Percentiles rank a stretch among this genome's conserved stretches.
phyloP scores from a whole-genome alignment of 2,888 invertebrate genomes.

The Erebia ligea region DNA sequence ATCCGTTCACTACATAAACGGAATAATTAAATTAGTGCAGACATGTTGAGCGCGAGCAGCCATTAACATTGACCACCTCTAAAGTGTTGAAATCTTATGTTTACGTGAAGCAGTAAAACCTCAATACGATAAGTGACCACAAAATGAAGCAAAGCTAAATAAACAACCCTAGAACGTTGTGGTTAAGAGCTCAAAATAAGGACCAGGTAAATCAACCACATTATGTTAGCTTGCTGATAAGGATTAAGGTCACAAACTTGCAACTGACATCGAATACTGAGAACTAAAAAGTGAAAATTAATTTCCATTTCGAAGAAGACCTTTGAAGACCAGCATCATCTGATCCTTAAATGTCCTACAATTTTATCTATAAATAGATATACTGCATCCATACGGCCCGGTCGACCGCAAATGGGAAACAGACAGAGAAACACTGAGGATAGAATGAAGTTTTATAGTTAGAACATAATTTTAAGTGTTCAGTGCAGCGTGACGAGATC shows the following conservation, averaged over 20 bases:
- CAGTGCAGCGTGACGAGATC: conserved; percentile 18
- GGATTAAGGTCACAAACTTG: neutral
- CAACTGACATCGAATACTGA: neutral
- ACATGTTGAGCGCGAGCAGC: conserved; percentile 62
- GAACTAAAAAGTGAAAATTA: neutral
- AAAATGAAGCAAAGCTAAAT: neutral
- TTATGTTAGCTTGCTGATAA: conserved; percentile 2
- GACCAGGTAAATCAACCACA: conserved; percentile 2
- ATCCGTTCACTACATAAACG: conserved; percentile 73
- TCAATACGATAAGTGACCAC: conserved; percentile 11
- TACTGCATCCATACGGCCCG: conserved; percentile 32
- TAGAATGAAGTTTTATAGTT: conserved; percentile 38
- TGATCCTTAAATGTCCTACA: conserved; percentile 7
- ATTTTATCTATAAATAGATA: conserved; percentile 16
- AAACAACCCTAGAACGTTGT: neutral
- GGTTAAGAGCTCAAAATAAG: neutral
- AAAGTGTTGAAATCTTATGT: conserved; percentile 36
- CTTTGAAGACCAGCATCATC: conserved; percentile 1
- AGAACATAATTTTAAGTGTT: conserved; percentile 19
- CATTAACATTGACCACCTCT: conserved; percentile 55
- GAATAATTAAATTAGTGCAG: conserved; percentile 78
- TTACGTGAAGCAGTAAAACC: conserved; percentile 25
- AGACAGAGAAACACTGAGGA: conserved; percentile 66
- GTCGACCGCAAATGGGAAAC: conserved; percentile 44
- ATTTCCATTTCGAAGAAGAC: neutral